A percentile compares a stretch with the other conserved stretches of the same genome.
Evolutionary conservation across 2,113 vertebrate genomes (phyloP).

Genomic region (Sylvia atricapilla): DNA sequence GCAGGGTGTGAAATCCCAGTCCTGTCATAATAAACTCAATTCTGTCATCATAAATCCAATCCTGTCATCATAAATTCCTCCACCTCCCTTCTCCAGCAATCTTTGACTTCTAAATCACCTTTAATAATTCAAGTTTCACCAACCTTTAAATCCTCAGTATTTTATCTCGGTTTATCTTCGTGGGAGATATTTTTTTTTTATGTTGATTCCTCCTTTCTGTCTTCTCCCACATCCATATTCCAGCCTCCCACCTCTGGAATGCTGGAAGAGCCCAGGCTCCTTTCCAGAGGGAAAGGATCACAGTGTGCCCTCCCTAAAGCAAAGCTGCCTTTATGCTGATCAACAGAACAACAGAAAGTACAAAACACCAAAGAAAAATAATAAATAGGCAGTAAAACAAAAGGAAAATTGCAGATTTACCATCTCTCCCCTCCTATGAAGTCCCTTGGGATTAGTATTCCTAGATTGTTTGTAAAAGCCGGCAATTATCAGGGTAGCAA

Average conservation of each 20-base stretch:
- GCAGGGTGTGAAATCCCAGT: neutral
- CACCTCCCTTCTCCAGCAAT: neutral
- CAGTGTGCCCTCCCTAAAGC: neutral
- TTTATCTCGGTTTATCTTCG: accelerated
- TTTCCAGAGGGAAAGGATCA: neutral
- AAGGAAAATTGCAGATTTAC: neutral
- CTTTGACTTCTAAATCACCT: neutral
- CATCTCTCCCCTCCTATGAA: neutral
- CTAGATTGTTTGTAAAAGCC: neutral
- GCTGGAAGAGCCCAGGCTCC: neutral
- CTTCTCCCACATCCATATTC: neutral
- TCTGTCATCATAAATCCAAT: neutral
- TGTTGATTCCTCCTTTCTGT: neutral
- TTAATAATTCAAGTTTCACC: neutral
- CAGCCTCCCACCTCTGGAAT: neutral
- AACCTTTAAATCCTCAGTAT: neutral
- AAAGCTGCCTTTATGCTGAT: neutral
- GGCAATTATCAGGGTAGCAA: neutral
- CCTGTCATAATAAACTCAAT: neutral
- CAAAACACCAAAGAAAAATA: neutral
- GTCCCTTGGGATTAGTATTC: neutral
- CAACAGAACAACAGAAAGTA: neutral
- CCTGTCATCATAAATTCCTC: neutral
- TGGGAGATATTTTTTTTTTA: neutral
- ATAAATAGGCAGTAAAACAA: neutral